Percentiles rank a stretch among this genome's conserved stretches.
Conservation (phyloP, 2,888 invertebrate species). For the Stegana nigrithorax region DNA sequence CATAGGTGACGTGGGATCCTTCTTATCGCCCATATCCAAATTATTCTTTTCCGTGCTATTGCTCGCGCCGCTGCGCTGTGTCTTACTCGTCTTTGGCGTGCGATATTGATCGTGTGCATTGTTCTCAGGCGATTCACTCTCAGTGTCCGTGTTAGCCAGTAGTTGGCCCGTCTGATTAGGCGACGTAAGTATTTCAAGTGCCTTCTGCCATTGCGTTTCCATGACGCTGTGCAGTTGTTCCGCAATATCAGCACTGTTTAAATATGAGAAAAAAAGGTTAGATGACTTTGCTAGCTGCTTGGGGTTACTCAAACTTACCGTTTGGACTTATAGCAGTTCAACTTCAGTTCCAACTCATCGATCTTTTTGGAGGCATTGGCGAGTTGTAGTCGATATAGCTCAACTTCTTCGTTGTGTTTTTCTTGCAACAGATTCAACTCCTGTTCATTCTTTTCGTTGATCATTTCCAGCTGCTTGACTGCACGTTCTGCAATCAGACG, state of each 20-base stretch:
- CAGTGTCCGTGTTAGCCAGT: constrained; percentile 35
- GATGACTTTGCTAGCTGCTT: neutral
- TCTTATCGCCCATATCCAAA: constrained; percentile 43
- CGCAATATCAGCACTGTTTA: constrained; percentile 76
- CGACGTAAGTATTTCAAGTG: constrained; percentile 75
- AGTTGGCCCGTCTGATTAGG: constrained; percentile 52
- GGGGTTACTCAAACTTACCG: constrained; percentile 43
- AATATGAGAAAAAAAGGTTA: neutral
- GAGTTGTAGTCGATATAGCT: constrained; percentile 77
- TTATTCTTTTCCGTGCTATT: constrained; percentile 52
- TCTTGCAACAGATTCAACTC: constrained; percentile 83
- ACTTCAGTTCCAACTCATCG: constrained; percentile 74
- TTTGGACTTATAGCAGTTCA: constrained; percentile 64
- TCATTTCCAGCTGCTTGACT: constrained; percentile 78
- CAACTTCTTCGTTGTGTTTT: constrained; percentile 82
- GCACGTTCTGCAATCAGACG: constrained; percentile 77
- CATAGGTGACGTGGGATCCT: constrained; percentile 45
- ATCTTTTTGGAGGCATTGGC: constrained; percentile 78
- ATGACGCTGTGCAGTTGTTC: constrained; percentile 81
- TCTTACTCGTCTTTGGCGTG: constrained; percentile 64
- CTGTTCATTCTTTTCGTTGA: constrained; percentile 78
- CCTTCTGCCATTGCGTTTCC: constrained; percentile 85
- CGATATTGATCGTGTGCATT: constrained; percentile 58
- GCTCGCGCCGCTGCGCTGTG: constrained; percentile 37
- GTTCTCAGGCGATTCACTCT: constrained; percentile 49